phyloP scores from a whole-genome alignment of 2,113 vertebrate genomes.

The Bostrychus sinensis region DNA sequence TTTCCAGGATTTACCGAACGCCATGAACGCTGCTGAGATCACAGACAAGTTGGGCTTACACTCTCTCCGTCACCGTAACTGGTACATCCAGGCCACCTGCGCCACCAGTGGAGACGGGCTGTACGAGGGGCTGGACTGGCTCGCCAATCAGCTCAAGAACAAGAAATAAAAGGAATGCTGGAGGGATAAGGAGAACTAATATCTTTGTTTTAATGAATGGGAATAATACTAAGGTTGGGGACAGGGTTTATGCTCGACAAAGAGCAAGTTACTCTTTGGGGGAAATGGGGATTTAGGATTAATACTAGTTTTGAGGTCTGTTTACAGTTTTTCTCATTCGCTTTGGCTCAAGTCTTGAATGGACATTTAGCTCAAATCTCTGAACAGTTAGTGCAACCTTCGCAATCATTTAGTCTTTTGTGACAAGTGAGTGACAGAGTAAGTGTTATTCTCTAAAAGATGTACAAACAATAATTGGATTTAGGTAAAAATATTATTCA shows the following conservation, averaged over 20 bases:
- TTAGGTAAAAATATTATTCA: no score
- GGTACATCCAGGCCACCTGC: conserved; percentile 99
- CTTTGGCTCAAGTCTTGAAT: no score
- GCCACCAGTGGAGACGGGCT: conserved; percentile 96
- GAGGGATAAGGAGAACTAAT: conserved; percentile 23
- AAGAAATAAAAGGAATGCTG: conserved; percentile 85
- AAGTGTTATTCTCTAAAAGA: no score
- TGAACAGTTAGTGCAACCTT: no score
- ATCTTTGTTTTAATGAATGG: conserved; percentile 39
- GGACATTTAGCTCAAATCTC: no score
- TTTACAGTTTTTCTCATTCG: conserved; percentile 1
- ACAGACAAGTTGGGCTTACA: conserved; percentile 97
- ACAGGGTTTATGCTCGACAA: conserved; percentile 30
- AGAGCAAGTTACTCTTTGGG: conserved; percentile 28
- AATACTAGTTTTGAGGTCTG: conserved; percentile 35
- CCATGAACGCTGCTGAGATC: conserved; percentile 97
- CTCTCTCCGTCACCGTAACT: conserved; percentile 95
- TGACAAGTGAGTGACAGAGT: no score
- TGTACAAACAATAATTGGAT: no score
- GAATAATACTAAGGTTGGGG: conserved; percentile 22
- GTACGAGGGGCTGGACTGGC: conserved; percentile 97
- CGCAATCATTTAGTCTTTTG: no score
- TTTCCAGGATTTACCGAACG: conserved; percentile 92
- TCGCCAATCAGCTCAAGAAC: conserved; percentile 98
- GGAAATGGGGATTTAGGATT: conserved; percentile 32